Conservation (phyloP, 2,888 invertebrate species). For the Invenusta paracnida region DNA sequence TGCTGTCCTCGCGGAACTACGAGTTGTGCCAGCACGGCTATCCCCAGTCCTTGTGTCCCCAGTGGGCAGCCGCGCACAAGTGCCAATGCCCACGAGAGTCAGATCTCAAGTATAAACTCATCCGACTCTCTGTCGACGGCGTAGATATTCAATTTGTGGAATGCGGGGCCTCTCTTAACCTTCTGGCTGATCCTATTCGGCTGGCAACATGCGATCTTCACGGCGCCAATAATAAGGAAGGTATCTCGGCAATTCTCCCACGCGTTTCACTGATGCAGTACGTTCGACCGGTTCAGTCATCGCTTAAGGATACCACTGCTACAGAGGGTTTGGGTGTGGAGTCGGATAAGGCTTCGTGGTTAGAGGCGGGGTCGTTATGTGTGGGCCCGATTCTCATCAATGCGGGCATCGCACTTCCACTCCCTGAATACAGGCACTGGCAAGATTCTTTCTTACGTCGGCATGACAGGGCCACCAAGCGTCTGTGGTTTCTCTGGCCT, state of each 20-base stretch:
- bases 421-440: constrained; percentile 50
- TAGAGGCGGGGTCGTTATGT: constrained; percentile 83
- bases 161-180: constrained; percentile 78
- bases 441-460: constrained; percentile 59
- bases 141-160: constrained; percentile 86
- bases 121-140: constrained; percentile 72
- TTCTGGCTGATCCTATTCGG: constrained; percentile 72
- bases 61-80: constrained; percentile 14
- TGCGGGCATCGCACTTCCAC: constrained; percentile 69
- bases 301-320: too few species aligned
- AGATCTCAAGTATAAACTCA: constrained; percentile 40
- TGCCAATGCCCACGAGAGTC: constrained; percentile 14
- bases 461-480: constrained; percentile 74
- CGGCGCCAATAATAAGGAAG: constrained; percentile 80
- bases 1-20: constrained; percentile 64
- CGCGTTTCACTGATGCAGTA: constrained; percentile 70
- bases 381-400: constrained; percentile 83
- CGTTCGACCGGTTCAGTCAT: constrained; percentile 56
- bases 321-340: not conserved
- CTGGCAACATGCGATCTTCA: constrained; percentile 89
- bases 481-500: constrained; percentile 91
- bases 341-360: constrained; percentile 65
- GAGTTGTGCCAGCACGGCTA: constrained; percentile 37
- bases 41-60: constrained; percentile 36
- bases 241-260: constrained; percentile 78